Evolutionary conservation across 2,113 vertebrate genomes (phyloP).

Genomic region (Progne subis): DNA sequence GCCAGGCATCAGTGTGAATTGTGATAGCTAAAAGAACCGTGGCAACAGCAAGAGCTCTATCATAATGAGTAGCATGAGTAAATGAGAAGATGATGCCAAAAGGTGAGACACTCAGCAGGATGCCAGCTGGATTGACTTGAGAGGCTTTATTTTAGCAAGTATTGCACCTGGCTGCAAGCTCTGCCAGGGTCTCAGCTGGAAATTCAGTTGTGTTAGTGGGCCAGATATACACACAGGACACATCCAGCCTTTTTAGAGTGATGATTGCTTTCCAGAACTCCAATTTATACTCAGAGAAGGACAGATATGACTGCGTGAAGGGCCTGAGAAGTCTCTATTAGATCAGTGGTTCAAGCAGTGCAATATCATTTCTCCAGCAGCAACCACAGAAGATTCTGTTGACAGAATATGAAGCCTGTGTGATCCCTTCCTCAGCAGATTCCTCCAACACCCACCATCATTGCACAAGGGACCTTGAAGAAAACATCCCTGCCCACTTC

Average conservation of each 20-base stretch:
- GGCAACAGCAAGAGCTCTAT: background rate
- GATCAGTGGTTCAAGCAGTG: background rate
- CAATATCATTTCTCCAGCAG: background rate
- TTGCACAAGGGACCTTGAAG: background rate
- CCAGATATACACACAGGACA: background rate
- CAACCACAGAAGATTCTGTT: background rate
- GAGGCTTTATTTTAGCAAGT: background rate
- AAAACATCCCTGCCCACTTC: background rate
- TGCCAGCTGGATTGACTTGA: background rate
- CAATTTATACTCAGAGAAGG: background rate
- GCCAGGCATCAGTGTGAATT: background rate
- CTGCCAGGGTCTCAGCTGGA: conserved; percentile 2
- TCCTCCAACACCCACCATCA: background rate
- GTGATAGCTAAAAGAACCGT: background rate
- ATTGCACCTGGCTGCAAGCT: conserved; percentile 7
- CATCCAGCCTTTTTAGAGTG: background rate
- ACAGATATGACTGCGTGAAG: background rate
- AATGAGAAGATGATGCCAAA: background rate
- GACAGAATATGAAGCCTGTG: background rate
- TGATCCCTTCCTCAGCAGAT: background rate
- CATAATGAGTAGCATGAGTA: background rate
- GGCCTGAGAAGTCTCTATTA: background rate
- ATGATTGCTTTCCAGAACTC: background rate
- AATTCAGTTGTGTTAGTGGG: background rate
- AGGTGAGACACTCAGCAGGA: background rate